Evolutionary conservation across 2,888 invertebrate species (phyloP).

Genomic region (Drosophila mayaguana): DNA sequence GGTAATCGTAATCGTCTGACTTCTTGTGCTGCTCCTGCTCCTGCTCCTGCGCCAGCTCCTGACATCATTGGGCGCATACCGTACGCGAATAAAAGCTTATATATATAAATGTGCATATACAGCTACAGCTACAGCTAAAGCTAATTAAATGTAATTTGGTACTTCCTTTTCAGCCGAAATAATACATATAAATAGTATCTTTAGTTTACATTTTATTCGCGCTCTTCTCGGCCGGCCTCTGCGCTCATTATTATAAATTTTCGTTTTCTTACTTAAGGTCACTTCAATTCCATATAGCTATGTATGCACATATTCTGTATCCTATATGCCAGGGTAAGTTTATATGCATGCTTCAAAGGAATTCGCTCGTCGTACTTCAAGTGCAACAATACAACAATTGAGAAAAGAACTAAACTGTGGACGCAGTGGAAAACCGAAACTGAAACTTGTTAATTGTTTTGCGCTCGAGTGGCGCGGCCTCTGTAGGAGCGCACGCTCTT

Average conservation of each 20-base stretch:
- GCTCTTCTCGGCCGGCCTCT: constrained; percentile 25
- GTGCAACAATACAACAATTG: constrained; percentile 65
- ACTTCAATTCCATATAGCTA: constrained; percentile 37
- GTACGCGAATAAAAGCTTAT: constrained; percentile 74
- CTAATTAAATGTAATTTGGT: constrained; percentile 85
- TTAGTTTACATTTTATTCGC: constrained; percentile 76
- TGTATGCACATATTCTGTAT: not conserved
- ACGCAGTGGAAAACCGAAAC: constrained; percentile 35
- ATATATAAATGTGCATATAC: constrained; percentile 34
- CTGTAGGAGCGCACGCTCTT: constrained; percentile 51
- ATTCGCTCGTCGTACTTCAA: constrained; percentile 58
- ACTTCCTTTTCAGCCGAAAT: constrained; percentile 84
- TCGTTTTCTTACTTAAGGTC: constrained; percentile 79
- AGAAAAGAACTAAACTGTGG: constrained; percentile 22
- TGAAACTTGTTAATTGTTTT: constrained; percentile 80
- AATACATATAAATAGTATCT: constrained; percentile 82
- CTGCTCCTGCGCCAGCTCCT: constrained; percentile 24
- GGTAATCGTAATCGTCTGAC: constrained; percentile 80
- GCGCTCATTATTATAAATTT: constrained; percentile 75
- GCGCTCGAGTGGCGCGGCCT: constrained; percentile 67
- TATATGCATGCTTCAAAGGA: constrained; percentile 60
- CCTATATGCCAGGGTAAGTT: constrained; percentile 1
- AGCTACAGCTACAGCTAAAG: constrained; percentile 65
- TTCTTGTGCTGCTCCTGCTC: constrained; percentile 56
- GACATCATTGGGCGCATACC: constrained; percentile 65